Percentiles rank a stretch among this genome's conserved stretches.
phyloP scores from a whole-genome alignment of 1,140 invertebrate genomes.

The Babylonia areolata region DNA sequence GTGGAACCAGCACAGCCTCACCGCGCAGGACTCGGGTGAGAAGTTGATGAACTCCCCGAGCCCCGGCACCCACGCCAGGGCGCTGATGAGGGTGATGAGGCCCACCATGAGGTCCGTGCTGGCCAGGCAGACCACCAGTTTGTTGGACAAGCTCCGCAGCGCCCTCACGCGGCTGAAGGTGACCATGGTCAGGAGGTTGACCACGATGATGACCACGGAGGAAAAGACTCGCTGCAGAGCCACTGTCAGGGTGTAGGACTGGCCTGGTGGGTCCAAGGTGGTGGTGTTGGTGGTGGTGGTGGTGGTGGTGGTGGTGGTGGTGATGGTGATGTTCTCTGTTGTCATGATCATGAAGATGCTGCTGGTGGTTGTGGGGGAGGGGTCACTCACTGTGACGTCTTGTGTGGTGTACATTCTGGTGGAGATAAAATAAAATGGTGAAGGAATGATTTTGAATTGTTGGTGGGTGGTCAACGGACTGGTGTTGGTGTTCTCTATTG shows the following conservation, averaged over 20 bases:
- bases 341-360: too few species aligned
- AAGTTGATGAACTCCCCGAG: neutral
- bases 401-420: too few species aligned
- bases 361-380: too few species aligned
- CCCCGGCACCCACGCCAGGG: neutral
- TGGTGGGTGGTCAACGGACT: too few species aligned
- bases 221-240: neutral
- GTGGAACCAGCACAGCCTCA: neutral
- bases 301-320: neutral
- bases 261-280: neutral
- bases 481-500: too few species aligned
- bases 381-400: too few species aligned
- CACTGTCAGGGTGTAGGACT: neutral
- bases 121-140: slow-evolving; percentile 19
- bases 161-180: neutral
- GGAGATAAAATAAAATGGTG: too few species aligned
- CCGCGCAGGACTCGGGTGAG: neutral
- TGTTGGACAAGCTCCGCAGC: slow-evolving; percentile 25
- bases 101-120: slow-evolving; percentile 28
- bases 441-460: too few species aligned
- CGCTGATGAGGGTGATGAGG: neutral
- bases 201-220: neutral
- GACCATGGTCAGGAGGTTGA: slow-evolving; percentile 28
- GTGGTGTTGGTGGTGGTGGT: neutral
- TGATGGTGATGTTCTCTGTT: too few species aligned